Percentiles rank a stretch among this genome's conserved stretches.
Evolutionary conservation across 1,140 invertebrate species (phyloP).

Genomic region (Euglossa dilemma): DNA sequence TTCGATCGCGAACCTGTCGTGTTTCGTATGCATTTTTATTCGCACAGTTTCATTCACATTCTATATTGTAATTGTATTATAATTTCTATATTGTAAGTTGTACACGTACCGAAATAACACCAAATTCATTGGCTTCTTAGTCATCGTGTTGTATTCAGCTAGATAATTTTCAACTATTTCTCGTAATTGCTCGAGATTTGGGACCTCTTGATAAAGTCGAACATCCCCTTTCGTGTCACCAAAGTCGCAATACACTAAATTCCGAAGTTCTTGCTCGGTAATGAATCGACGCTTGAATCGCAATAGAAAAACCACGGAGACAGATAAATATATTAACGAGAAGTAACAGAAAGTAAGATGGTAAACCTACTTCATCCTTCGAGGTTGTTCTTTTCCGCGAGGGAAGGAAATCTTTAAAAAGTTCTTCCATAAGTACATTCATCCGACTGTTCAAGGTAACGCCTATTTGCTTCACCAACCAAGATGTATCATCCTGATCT

Average conservation of each 20-base stretch:
- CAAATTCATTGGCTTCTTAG: conserved; percentile 98
- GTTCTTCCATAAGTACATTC: conserved; percentile 77
- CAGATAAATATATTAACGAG: background rate
- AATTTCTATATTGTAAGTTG: no score
- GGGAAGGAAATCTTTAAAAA: conserved; percentile 77
- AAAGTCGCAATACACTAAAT: conserved; percentile 97
- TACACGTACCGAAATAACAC: conserved; percentile 91
- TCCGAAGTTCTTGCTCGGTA: conserved; percentile 91
- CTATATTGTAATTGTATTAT: no score
- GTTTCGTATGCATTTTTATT: no score
- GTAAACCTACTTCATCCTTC: background rate
- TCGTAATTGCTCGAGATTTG: conserved; percentile 91
- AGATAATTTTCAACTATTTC: conserved; percentile 95
- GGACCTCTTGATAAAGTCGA: conserved; percentile 94
- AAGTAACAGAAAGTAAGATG: background rate
- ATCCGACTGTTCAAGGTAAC: conserved; percentile 85
- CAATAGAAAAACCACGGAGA: background rate
- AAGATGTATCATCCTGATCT: conserved; percentile 90
- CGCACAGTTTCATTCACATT: no score
- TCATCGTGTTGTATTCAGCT: conserved; percentile 97
- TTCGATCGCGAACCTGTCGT: conserved; percentile 94
- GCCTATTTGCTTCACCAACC: conserved; percentile 89
- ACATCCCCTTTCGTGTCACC: conserved; percentile 95
- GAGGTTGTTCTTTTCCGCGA: background rate
- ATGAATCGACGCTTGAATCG: conserved; percentile 80